Percentiles rank a stretch among this genome's conserved stretches.
Evolutionary conservation across 2,888 invertebrate genomes (phyloP).

Genomic region (Ptychoptera albimana): DNA sequence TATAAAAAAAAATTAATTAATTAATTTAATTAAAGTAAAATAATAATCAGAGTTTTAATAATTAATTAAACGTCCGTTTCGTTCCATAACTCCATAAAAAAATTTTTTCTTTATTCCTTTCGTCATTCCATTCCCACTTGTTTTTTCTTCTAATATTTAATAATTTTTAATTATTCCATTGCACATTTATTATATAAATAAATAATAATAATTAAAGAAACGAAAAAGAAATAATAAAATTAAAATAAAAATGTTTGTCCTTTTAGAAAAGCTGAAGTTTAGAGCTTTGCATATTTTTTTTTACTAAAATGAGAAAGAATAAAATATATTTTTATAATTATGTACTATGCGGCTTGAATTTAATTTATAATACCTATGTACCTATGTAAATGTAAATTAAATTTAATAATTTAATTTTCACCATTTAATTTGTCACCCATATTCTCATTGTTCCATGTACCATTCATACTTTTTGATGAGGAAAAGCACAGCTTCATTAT

Average conservation of each 20-base stretch:
- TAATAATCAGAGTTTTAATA: no score
- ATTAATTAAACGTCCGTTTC: no score
- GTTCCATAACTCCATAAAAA: no score
- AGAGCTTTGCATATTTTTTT: neutral
- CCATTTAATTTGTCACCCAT: constrained; percentile 2
- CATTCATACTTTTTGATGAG: constrained; percentile 46
- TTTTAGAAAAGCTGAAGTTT: neutral
- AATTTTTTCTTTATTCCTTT: no score
- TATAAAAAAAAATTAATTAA: no score
- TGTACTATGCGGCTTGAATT: neutral
- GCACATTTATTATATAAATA: neutral
- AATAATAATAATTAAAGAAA: neutral
- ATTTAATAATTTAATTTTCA: neutral
- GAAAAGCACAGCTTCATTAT: constrained; percentile 98
- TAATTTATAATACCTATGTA: neutral
- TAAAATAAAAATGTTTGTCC: neutral
- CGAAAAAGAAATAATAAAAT: neutral
- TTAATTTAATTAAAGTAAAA: no score
- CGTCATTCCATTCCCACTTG: no score
- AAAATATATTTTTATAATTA: neutral
- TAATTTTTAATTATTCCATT: no score
- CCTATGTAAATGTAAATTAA: neutral
- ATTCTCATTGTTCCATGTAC: constrained; percentile 35
- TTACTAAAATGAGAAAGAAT: neutral
- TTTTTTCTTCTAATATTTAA: no score